Evolutionary conservation across 2,113 vertebrate species (phyloP).

Genomic region (Oreochromis niloticus): DNA sequence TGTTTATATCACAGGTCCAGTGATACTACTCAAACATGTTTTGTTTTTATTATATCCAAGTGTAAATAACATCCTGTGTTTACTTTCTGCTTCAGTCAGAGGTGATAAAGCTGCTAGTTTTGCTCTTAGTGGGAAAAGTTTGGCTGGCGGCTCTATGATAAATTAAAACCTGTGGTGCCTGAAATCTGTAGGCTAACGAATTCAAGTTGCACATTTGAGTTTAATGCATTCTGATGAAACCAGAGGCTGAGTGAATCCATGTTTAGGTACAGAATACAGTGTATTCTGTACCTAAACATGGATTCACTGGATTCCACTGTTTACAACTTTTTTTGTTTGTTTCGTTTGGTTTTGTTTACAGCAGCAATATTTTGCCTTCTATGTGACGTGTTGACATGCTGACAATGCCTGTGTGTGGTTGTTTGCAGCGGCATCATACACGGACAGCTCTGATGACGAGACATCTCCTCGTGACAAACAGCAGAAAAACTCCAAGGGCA

Average conservation of each 20-base stretch:
- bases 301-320: not conserved
- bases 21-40: not conserved
- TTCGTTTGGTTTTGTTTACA: not conserved
- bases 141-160: not conserved
- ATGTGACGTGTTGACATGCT: not conserved
- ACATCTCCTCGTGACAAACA: constrained; percentile 96
- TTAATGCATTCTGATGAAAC: not conserved
- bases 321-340: not conserved
- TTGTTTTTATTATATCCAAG: not conserved
- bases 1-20: not conserved
- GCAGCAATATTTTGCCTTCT: not conserved
- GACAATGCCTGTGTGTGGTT: not conserved
- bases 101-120: not conserved
- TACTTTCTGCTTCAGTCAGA: not conserved
- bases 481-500: constrained; percentile 96
- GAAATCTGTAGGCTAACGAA: not conserved
- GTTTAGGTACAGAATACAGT: not conserved
- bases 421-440: constrained; percentile 91
- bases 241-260: not conserved
- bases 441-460: constrained; percentile 97
- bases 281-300: not conserved
- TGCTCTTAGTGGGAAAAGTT: not conserved
- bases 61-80: not conserved
- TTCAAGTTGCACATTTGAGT: not conserved
- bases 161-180: not conserved